Evolutionary conservation across 2,797 vertebrate genomes (phyloP).

Genomic region (Gymnopithys bicolor): DNA sequence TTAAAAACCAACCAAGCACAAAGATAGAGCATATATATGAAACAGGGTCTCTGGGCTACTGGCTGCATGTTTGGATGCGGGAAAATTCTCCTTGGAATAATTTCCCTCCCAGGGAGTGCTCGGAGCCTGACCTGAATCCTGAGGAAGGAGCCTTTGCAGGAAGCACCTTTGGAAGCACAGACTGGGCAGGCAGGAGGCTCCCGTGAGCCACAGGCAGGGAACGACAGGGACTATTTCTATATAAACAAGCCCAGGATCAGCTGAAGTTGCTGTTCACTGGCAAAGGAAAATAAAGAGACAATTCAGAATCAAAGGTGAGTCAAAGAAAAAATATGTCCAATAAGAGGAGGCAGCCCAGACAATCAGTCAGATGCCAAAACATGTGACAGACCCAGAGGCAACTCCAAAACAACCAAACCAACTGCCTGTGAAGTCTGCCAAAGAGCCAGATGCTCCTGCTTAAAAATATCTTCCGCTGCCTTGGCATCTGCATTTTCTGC

Average conservation of each 20-base stretch:
- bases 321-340: constrained; percentile 71
- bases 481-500: constrained; percentile 78
- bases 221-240: background rate
- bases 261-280: constrained; percentile 53
- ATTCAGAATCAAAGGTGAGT: constrained; percentile 71
- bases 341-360: constrained; percentile 72
- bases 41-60: background rate
- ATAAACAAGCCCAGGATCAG: constrained; percentile 49
- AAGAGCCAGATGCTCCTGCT: constrained; percentile 83
- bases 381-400: constrained; percentile 81
- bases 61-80: background rate
- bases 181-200: constrained; percentile 25
- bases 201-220: background rate
- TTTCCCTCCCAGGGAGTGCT: background rate
- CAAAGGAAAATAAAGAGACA: constrained; percentile 65
- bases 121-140: background rate
- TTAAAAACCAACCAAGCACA: background rate
- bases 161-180: constrained; percentile 9
- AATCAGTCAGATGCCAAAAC: constrained; percentile 79
- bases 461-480: constrained; percentile 83
- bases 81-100: background rate
- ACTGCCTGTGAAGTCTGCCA: constrained; percentile 79
- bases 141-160: background rate
- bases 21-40: background rate
- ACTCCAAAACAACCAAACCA: constrained; percentile 80